Percentiles rank a stretch among this genome's conserved stretches.
phyloP scores from a whole-genome alignment of 2,888 invertebrate genomes.

The Trissolcus japonicus region DNA sequence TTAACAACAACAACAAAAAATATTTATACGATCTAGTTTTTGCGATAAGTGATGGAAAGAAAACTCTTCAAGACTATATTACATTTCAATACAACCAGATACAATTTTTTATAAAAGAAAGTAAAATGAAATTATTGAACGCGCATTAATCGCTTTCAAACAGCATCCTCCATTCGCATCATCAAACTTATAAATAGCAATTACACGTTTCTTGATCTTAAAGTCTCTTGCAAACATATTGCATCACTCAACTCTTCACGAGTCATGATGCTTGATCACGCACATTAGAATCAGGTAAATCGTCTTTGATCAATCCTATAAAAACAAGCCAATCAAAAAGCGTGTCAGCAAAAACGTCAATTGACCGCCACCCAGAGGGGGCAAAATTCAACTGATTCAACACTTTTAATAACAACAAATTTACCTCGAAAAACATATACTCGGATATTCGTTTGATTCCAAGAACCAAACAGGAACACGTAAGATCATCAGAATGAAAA shows the following conservation, averaged over 20 bases:
- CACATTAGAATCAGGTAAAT: conserved; percentile 15
- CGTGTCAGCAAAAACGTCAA: conserved; percentile 26
- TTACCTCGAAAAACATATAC: background rate
- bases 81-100: background rate
- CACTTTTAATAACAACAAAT: no score
- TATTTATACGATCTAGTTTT: no score
- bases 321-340: conserved; percentile 9
- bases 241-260: conserved; percentile 36
- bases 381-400: no score
- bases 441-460: conserved; percentile 33
- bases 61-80: background rate
- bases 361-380: background rate
- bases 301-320: background rate
- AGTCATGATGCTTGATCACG: conserved; percentile 14
- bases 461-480: conserved; percentile 25
- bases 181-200: conserved; percentile 41
- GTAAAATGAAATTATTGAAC: conserved; percentile 7
- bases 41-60: no score
- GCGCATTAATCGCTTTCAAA: conserved; percentile 29
- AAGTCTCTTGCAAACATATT: conserved; percentile 33
- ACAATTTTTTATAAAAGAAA: conserved; percentile 6
- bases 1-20: no score
- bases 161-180: conserved; percentile 11
- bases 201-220: conserved; percentile 44
- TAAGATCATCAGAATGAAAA: conserved; percentile 22